These are phyloP conservation scores for Enteromius unitaeniatus DNA, from an alignment of 2,797 vertebrate genomes.

Conservation along the genomic window DNA sequence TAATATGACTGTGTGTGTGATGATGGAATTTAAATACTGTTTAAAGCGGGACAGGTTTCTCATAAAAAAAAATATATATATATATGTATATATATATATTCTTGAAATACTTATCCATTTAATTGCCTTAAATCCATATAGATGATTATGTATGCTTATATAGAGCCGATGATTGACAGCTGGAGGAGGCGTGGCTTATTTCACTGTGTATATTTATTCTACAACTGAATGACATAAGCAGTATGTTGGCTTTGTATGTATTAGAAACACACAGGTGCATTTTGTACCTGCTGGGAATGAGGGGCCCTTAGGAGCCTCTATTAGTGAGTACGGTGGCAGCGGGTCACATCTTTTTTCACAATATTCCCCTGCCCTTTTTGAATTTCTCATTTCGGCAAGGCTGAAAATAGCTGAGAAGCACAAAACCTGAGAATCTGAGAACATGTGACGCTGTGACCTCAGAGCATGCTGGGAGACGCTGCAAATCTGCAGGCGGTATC, in stretches of 20 bases:
- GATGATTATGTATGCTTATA: not conserved
- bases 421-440: slow-evolving; percentile 36
- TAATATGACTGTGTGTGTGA: not conserved
- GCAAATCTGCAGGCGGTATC: slow-evolving; percentile 36
- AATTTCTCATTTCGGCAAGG: not conserved
- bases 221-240: slow-evolving; percentile 16
- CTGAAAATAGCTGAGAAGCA: slow-evolving; percentile 19
- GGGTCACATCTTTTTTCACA: slow-evolving; percentile 3
- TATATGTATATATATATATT: not conserved
- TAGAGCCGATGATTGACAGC: slow-evolving; percentile 12
- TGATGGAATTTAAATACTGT: not conserved
- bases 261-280: slow-evolving; percentile 32
- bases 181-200: not conserved
- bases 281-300: slow-evolving; percentile 35
- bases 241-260: slow-evolving; percentile 24
- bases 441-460: slow-evolving; percentile 14
- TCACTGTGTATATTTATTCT: not conserved
- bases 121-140: not conserved
- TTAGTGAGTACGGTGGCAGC: not conserved
- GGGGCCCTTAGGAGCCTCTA: slow-evolving; percentile 37
- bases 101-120: not conserved
- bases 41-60: not conserved
- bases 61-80: not conserved
- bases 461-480: slow-evolving; percentile 20
- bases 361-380: slow-evolving; percentile 14